phyloP scores from a whole-genome alignment of 2,113 vertebrate species.

The Egretta garzetta region DNA sequence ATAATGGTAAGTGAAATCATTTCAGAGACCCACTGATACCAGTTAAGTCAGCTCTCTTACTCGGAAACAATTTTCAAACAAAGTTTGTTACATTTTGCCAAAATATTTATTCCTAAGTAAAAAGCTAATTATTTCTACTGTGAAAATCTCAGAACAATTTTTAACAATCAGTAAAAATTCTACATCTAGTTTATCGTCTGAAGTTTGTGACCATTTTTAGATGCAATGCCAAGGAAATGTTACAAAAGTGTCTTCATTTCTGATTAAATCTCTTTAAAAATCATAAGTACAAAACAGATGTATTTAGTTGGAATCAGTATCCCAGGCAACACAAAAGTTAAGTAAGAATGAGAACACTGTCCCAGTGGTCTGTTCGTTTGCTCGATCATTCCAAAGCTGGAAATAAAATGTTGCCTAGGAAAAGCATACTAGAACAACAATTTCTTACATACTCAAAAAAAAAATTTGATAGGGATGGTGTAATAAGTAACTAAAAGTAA shows the following conservation, averaged over 20 bases:
- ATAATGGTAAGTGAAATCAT: neutral
- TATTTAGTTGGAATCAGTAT: neutral
- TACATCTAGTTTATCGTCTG: neutral
- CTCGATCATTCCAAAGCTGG: neutral
- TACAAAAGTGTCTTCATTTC: neutral
- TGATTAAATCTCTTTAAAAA: neutral
- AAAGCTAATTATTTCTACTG: neutral
- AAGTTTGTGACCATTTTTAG: neutral
- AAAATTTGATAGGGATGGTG: neutral
- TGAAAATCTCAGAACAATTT: neutral
- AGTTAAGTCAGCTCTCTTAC: neutral
- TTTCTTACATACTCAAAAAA: neutral
- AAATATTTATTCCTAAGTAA: neutral
- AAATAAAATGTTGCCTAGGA: neutral
- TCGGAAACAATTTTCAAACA: neutral
- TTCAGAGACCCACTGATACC: neutral
- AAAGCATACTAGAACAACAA: neutral
- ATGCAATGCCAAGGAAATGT: neutral
- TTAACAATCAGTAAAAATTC: neutral
- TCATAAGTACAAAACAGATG: neutral
- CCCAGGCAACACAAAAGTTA: neutral
- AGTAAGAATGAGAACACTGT: neutral
- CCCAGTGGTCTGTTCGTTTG: neutral
- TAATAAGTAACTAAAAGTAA: too few relatives aligned
- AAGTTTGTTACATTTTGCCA: neutral